A percentile compares a stretch with the other conserved stretches of the same genome.
Evolutionary conservation across 1,140 invertebrate genomes (phyloP).

Genomic region (Panagrolaimus sp.): DNA sequence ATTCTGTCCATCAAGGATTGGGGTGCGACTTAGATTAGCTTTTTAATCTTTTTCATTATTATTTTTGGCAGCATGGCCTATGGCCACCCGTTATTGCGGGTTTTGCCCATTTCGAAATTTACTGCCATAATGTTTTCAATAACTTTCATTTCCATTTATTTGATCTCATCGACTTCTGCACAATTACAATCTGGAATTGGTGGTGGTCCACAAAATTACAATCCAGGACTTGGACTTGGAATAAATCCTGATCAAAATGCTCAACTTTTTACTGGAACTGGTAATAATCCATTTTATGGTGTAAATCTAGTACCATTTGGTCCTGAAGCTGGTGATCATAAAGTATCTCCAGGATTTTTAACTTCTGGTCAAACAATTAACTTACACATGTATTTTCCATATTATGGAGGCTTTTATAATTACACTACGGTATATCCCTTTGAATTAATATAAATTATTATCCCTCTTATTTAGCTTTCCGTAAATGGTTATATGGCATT

Average conservation of each 20-base stretch:
- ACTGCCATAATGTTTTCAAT: too few species aligned
- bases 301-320: constrained; percentile 57
- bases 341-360: constrained; percentile 54
- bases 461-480: constrained; percentile 26
- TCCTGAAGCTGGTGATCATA: constrained; percentile 51
- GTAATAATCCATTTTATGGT: constrained; percentile 44
- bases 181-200: not conserved
- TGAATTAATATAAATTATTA: not conserved
- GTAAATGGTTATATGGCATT: constrained; percentile 58
- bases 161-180: too few species aligned
- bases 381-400: constrained; percentile 56
- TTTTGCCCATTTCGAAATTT: too few species aligned
- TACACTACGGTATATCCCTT: constrained; percentile 51
- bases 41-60: too few species aligned
- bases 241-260: constrained; percentile 10
- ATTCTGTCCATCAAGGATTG: too few species aligned
- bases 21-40: too few species aligned
- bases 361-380: constrained; percentile 58
- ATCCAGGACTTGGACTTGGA: constrained; percentile 13
- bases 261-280: constrained; percentile 44
- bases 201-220: constrained; percentile 5
- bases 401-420: constrained; percentile 57
- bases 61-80: too few species aligned
- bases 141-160: too few species aligned
- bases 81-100: too few species aligned